phyloP scores from a whole-genome alignment of 1,140 invertebrate genomes.

The Ptiloglossa arizonensis region DNA sequence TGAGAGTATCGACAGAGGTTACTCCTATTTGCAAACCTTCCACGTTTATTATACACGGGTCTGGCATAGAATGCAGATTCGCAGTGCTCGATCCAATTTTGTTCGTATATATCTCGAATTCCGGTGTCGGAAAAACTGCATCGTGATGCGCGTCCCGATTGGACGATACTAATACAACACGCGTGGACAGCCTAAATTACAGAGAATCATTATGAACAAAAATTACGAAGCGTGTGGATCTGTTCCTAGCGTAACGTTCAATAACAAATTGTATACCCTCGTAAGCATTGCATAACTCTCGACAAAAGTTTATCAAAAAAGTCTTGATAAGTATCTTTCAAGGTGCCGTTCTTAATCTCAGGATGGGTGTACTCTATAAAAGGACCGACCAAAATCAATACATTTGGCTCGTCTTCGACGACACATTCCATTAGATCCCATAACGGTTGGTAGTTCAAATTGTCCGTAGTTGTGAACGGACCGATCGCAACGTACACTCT shows the following conservation, averaged over 20 bases:
- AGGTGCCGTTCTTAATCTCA: conserved; percentile 82
- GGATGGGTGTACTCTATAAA: conserved; percentile 89
- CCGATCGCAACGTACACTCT: conserved; percentile 90
- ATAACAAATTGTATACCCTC: conserved; percentile 76
- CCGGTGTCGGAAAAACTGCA: conserved; percentile 91
- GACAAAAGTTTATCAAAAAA: conserved; percentile 87
- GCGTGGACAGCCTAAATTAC: conserved; percentile 84
- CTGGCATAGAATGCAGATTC: conserved; percentile 86
- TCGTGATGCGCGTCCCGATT: conserved; percentile 89
- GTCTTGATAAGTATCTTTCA: conserved; percentile 85
- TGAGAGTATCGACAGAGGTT: conserved; percentile 91
- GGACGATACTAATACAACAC: conserved; percentile 89
- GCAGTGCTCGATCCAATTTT: conserved; percentile 54
- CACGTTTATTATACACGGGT: conserved; percentile 91
- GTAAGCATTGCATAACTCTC: conserved; percentile 83
- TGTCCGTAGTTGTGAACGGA: conserved; percentile 90
- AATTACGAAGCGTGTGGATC: neutral
- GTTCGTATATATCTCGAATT: conserved; percentile 80
- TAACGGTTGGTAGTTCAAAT: conserved; percentile 90
- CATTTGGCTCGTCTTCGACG: conserved; percentile 87
- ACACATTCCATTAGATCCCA: conserved; percentile 89
- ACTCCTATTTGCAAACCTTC: conserved; percentile 89
- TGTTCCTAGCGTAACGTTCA: neutral
- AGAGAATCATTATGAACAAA: neutral
- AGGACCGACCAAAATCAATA: conserved; percentile 91